A percentile compares a stretch with the other conserved stretches of the same genome.
These are phyloP conservation scores for Eupeodes luniger DNA, from an alignment of 2,888 invertebrate species.

Conservation along the genomic window DNA sequence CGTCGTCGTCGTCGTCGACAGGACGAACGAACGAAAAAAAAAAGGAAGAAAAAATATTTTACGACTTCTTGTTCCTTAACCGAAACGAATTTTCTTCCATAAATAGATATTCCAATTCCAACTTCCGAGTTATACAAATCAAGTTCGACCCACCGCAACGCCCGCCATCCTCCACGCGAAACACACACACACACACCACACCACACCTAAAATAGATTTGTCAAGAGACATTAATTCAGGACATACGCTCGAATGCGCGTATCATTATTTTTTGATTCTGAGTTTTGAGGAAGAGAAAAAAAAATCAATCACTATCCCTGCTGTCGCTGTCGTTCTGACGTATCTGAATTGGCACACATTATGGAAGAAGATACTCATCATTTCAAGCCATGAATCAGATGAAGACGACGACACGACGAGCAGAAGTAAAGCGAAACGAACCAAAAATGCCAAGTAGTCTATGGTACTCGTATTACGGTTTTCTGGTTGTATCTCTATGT, in stretches of 20 bases:
- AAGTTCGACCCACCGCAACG: neutral
- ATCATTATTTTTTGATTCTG: neutral
- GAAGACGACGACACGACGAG: neutral
- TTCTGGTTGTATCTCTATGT: neutral
- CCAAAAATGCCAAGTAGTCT: slow-evolving; percentile 13
- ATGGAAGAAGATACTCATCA: slow-evolving; percentile 7
- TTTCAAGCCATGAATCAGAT: slow-evolving; percentile 1
- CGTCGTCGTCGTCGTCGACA: no score
- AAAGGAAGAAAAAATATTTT: neutral
- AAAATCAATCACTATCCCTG: slow-evolving; percentile 50
- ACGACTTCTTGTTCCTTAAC: neutral
- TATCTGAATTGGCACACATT: slow-evolving; percentile 20
- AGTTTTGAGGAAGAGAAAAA: neutral
- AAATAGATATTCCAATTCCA: neutral
- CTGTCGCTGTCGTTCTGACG: slow-evolving; percentile 20
- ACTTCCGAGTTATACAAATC: slow-evolving; percentile 18
- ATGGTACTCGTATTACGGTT: neutral
- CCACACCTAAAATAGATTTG: slow-evolving; percentile 7
- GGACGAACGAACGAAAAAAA: neutral
- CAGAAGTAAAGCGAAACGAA: neutral
- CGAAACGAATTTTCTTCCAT: neutral
- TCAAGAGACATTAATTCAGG: slow-evolving; percentile 31
- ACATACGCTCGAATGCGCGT: slow-evolving; percentile 34
- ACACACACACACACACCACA: neutral
- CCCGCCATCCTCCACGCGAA: no score